phyloP scores from a whole-genome alignment of 2,113 vertebrate genomes.

The Crotalus viridis region DNA sequence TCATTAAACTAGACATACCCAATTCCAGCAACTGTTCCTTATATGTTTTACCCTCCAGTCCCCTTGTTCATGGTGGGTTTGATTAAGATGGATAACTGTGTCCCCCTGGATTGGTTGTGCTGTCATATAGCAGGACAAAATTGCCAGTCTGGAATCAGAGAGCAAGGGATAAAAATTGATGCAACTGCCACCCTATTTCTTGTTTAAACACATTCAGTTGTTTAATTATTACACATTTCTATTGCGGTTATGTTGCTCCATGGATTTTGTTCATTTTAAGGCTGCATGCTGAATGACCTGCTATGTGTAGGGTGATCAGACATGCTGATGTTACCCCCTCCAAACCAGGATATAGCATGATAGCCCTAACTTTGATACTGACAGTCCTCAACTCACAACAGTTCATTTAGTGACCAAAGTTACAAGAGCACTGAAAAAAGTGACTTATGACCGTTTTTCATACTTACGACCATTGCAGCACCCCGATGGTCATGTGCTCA shows the following conservation, averaged over 20 bases:
- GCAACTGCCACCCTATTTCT: background rate
- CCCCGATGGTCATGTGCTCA: background rate
- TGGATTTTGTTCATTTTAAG: background rate
- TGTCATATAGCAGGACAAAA: background rate
- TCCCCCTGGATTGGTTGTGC: background rate
- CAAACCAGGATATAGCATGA: background rate
- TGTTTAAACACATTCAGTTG: background rate
- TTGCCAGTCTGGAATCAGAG: background rate
- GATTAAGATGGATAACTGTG: background rate
- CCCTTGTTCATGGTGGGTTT: background rate
- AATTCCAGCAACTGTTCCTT: no score
- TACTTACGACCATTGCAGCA: background rate
- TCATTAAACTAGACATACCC: no score
- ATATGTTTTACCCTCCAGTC: no score
- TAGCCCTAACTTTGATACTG: background rate
- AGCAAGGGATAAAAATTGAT: background rate
- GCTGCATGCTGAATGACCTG: background rate
- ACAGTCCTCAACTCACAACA: background rate
- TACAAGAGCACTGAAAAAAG: background rate
- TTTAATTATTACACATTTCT: background rate
- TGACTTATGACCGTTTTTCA: background rate
- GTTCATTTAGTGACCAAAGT: background rate
- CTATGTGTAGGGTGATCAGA: background rate
- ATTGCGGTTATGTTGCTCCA: no score
- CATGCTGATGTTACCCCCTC: background rate